phyloP scores from a whole-genome alignment of 2,797 vertebrate genomes.

The Momotus momota region DNA sequence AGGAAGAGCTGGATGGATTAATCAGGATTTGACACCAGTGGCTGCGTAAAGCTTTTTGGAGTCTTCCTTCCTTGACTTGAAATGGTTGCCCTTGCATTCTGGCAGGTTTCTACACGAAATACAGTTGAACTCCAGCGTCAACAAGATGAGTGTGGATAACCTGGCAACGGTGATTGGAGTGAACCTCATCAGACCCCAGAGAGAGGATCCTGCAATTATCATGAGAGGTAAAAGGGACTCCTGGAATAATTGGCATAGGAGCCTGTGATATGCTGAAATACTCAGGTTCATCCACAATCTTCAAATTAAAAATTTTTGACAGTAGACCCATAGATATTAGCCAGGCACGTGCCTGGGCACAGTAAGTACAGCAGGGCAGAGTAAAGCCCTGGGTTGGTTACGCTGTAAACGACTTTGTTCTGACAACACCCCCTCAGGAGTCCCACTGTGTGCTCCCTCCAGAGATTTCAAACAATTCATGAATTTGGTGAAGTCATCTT shows the following conservation, averaged over 20 bases:
- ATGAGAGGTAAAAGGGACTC: slow-evolving; percentile 89
- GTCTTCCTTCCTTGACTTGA: neutral
- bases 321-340: neutral
- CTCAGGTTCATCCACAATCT: neutral
- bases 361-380: neutral
- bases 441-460: neutral
- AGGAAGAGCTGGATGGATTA: neutral
- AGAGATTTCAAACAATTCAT: neutral
- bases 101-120: slow-evolving; percentile 93
- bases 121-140: slow-evolving; percentile 87
- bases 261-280: neutral
- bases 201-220: slow-evolving; percentile 91
- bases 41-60: neutral
- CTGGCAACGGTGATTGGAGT: slow-evolving; percentile 97
- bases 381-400: rapidly evolving
- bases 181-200: slow-evolving; percentile 92
- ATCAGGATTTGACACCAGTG: neutral
- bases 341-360: neutral
- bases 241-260: neutral
- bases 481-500: neutral
- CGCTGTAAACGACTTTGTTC: neutral
- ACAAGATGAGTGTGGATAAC: slow-evolving; percentile 99
- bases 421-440: neutral
- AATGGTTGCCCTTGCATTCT: neutral
- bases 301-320: neutral